These are phyloP conservation scores for Drosophila antonietae DNA, from an alignment of 2,888 invertebrate genomes.

Conservation along the genomic window DNA sequence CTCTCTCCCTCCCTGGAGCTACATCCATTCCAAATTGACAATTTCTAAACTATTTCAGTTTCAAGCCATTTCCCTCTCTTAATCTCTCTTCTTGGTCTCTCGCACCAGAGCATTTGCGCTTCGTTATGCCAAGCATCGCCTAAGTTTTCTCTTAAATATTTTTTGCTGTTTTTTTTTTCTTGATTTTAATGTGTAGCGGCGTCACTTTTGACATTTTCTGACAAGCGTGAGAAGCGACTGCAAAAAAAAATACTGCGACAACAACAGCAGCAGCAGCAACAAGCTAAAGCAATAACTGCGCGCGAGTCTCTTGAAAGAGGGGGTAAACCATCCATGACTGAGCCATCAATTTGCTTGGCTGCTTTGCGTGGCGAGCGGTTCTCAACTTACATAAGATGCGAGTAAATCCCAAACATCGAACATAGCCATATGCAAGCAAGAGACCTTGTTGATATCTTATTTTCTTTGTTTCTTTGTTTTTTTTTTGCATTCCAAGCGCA, in stretches of 20 bases:
- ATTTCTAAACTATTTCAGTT: no score
- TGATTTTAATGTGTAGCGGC: slow-evolving; percentile 50
- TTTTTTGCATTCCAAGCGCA: slow-evolving; percentile 65
- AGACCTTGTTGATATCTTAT: slow-evolving; percentile 22
- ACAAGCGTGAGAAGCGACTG: slow-evolving; percentile 76
- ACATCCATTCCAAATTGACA: no score
- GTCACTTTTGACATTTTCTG: slow-evolving; percentile 79
- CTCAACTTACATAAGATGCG: slow-evolving; percentile 57
- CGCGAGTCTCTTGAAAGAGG: slow-evolving; percentile 1
- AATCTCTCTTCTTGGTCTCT: not conserved
- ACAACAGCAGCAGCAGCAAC: not conserved
- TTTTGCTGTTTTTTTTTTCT: slow-evolving; percentile 23
- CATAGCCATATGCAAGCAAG: slow-evolving; percentile 30
- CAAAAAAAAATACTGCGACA: slow-evolving; percentile 1
- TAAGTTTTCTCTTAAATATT: slow-evolving; percentile 13
- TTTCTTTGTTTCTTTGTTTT: not conserved
- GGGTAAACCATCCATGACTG: slow-evolving; percentile 47
- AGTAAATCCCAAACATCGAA: slow-evolving; percentile 23
- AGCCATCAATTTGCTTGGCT: slow-evolving; percentile 65
- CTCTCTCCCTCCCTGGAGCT: no score
- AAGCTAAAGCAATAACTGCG: slow-evolving; percentile 12
- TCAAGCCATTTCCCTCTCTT: no score
- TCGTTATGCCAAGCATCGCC: not conserved
- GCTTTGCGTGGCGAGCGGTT: slow-evolving; percentile 38
- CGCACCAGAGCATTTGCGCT: slow-evolving; percentile 14